Percentiles rank a stretch among this genome's conserved stretches.
phyloP scores from a whole-genome alignment of 2,797 vertebrate genomes.

The Poeciliopsis gracilis region DNA sequence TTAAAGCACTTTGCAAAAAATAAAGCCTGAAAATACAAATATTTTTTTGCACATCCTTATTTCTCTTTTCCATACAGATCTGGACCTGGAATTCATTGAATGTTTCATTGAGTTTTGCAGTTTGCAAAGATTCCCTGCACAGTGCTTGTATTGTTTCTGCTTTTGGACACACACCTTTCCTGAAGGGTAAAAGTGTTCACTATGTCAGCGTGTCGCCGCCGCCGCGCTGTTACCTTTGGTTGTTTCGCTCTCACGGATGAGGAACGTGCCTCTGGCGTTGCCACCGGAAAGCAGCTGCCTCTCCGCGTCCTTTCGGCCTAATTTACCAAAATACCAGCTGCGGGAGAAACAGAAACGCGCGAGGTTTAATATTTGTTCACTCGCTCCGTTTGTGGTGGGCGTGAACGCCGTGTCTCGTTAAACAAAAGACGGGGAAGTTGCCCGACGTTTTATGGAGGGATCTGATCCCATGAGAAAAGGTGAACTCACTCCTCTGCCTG shows the following conservation, averaged over 20 bases:
- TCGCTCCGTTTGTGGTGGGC: neutral
- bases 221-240: slow-evolving; percentile 91
- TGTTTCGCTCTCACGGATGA: slow-evolving; percentile 99
- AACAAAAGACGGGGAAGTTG: slow-evolving; percentile 22
- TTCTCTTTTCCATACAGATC: neutral
- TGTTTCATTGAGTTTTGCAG: neutral
- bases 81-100: neutral
- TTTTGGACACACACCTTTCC: slow-evolving; percentile 22
- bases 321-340: slow-evolving; percentile 99
- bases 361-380: neutral
- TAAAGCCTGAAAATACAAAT: neutral
- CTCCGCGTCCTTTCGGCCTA: slow-evolving; percentile 98
- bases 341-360: slow-evolving; percentile 14
- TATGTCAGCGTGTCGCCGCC: neutral
- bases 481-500: slow-evolving; percentile 97
- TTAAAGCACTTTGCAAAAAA: too few relatives aligned
- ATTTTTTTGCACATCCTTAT: neutral
- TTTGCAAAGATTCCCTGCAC: neutral
- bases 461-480: slow-evolving; percentile 3
- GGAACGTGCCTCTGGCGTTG: slow-evolving; percentile 98
- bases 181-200: slow-evolving; percentile 23
- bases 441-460: slow-evolving; percentile 48
- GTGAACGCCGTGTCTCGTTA: slow-evolving; percentile 3
- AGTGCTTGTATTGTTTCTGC: neutral
- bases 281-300: slow-evolving; percentile 96